Percentiles rank a stretch among this genome's conserved stretches.
Conservation (phyloP, 2,797 vertebrate genomes). For the Cryptoprocta ferox region DNA sequence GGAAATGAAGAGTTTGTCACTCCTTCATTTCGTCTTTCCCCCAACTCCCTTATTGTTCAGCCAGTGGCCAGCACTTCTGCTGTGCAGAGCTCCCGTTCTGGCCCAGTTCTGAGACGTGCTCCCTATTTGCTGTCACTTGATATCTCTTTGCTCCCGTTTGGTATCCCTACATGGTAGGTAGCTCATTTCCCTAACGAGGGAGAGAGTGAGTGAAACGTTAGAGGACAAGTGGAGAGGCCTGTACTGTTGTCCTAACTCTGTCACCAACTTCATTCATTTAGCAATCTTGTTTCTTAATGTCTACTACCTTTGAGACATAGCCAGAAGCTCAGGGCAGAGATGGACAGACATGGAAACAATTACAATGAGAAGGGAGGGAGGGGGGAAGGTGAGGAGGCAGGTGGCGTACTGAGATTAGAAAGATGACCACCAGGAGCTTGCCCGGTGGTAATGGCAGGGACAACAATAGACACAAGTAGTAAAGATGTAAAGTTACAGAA, state of each 20-base stretch:
- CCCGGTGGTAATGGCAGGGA: neutral
- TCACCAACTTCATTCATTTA: constrained; percentile 22
- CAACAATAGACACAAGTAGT: neutral
- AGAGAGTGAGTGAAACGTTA: neutral
- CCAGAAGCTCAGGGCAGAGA: neutral
- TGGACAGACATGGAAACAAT: neutral
- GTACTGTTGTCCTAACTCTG: neutral
- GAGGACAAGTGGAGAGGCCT: constrained; percentile 16
- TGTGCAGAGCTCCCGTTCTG: neutral
- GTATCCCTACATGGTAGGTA: neutral
- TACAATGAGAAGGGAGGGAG: neutral
- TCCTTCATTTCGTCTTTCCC: neutral
- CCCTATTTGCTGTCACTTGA: neutral
- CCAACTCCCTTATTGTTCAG: constrained; percentile 27
- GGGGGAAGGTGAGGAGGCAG: neutral
- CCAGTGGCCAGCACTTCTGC: neutral
- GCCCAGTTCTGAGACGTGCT: neutral
- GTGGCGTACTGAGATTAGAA: neutral
- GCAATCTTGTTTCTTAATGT: constrained; percentile 31
- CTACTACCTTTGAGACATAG: neutral
- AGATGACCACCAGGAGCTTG: neutral
- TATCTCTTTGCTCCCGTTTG: constrained; percentile 28
- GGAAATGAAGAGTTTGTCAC: neutral
- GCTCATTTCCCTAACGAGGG: neutral
- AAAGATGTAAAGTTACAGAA: neutral